Evolutionary conservation across 2,888 invertebrate species (phyloP).

Genomic region (Cheilosia soror): DNA sequence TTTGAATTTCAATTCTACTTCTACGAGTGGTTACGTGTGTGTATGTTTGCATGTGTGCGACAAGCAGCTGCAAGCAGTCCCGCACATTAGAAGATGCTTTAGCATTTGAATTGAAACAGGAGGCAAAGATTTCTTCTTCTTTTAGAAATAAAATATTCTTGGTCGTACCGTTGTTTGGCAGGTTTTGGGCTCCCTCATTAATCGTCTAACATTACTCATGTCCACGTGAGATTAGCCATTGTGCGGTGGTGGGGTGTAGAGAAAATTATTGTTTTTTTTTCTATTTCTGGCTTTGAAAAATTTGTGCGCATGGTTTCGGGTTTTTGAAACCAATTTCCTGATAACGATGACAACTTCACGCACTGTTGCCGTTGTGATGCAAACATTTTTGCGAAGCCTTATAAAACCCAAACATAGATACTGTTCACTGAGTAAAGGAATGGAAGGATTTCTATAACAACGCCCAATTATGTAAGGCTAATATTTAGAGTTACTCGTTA

Average conservation of each 20-base stretch:
- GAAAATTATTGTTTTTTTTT: not conserved
- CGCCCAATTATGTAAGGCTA: too few relatives aligned
- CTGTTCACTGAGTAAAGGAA: too few relatives aligned
- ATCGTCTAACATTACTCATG: constrained; percentile 40
- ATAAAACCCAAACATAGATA: too few relatives aligned
- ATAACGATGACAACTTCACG: not conserved
- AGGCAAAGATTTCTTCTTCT: constrained; percentile 2
- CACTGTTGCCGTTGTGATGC: not conserved
- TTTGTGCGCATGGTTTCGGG: not conserved
- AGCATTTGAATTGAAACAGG: constrained; percentile 39
- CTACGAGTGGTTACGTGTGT: not conserved
- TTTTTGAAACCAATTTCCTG: not conserved
- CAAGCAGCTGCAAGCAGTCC: constrained; percentile 48
- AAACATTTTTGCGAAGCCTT: too few relatives aligned
- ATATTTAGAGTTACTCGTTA: too few relatives aligned
- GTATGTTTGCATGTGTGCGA: constrained; percentile 18
- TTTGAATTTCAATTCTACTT: constrained; percentile 34
- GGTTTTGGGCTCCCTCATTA: constrained; percentile 42
- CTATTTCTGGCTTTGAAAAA: constrained; percentile 11
- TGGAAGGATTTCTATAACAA: too few relatives aligned
- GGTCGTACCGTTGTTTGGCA: constrained; percentile 40
- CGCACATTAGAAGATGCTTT: constrained; percentile 48
- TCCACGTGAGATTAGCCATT: constrained; percentile 34
- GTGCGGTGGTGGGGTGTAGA: not conserved
- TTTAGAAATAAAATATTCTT: constrained; percentile 20